phyloP scores from a whole-genome alignment of 2,113 vertebrate genomes.

The Mionectes macconnelli region DNA sequence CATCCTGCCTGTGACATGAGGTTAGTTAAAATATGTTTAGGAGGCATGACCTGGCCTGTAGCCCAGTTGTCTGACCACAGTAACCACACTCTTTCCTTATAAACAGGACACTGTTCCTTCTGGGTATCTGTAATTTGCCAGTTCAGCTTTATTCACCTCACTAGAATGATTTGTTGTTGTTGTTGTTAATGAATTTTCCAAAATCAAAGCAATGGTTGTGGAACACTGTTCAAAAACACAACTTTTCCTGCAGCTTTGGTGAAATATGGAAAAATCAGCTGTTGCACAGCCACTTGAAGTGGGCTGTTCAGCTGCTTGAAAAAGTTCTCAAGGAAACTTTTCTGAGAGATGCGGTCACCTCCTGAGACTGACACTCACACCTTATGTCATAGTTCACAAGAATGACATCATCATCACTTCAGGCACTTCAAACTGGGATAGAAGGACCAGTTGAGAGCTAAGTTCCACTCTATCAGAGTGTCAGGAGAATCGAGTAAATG shows the following conservation, averaged over 20 bases:
- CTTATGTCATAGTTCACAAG: not conserved
- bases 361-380: not conserved
- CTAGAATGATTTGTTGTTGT: not conserved
- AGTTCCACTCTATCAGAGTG: not conserved
- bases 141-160: conserved; percentile 5
- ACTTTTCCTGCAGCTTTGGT: not conserved
- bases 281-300: not conserved
- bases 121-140: conserved; percentile 32
- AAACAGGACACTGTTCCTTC: conserved; percentile 44
- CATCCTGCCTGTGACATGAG: conserved; percentile 27
- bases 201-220: not conserved
- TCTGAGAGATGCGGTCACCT: not conserved
- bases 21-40: conserved; percentile 43
- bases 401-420: not conserved
- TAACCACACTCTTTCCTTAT: conserved; percentile 25
- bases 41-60: conserved; percentile 39
- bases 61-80: conserved; percentile 32
- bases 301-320: not conserved
- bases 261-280: not conserved
- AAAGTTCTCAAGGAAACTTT: not conserved
- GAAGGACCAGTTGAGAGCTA: not conserved
- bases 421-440: not conserved
- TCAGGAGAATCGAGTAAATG: not conserved
- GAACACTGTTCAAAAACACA: not conserved
- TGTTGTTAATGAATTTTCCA: not conserved